These are phyloP conservation scores for Petaurus breviceps DNA, from an alignment of 2,113 vertebrate species.

Conservation along the genomic window DNA sequence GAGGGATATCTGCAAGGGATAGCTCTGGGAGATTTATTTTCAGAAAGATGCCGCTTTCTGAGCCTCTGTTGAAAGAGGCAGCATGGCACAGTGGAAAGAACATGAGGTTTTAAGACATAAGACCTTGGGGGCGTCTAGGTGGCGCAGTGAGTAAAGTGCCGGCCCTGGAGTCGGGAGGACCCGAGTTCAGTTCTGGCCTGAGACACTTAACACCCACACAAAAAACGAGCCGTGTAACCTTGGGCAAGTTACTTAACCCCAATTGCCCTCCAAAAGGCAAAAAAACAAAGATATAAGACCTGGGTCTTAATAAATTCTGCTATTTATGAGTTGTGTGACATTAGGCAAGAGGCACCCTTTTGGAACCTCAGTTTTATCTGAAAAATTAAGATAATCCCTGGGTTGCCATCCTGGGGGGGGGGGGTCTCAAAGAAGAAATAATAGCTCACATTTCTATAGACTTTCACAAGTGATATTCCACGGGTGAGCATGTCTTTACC, in stretches of 20 bases:
- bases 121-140: too few relatives aligned
- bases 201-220: too few relatives aligned
- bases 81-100: not conserved
- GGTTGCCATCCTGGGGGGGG: not conserved
- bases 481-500: not conserved
- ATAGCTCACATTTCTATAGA: not conserved
- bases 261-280: too few relatives aligned
- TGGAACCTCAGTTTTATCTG: not conserved
- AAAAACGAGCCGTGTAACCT: too few relatives aligned
- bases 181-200: too few relatives aligned
- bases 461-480: not conserved
- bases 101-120: not conserved
- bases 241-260: too few relatives aligned
- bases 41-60: not conserved
- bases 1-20: not conserved
- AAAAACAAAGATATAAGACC: not conserved
- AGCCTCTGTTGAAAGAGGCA: not conserved
- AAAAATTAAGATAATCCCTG: not conserved
- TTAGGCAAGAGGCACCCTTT: not conserved
- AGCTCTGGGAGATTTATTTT: not conserved
- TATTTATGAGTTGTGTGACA: not conserved
- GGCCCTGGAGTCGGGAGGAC: too few relatives aligned
- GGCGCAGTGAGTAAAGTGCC: too few relatives aligned
- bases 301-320: constrained; percentile 16
- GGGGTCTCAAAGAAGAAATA: not conserved